Percentiles rank a stretch among this genome's conserved stretches.
phyloP scores from a whole-genome alignment of 2,113 vertebrate species.

The Mus pahari region DNA sequence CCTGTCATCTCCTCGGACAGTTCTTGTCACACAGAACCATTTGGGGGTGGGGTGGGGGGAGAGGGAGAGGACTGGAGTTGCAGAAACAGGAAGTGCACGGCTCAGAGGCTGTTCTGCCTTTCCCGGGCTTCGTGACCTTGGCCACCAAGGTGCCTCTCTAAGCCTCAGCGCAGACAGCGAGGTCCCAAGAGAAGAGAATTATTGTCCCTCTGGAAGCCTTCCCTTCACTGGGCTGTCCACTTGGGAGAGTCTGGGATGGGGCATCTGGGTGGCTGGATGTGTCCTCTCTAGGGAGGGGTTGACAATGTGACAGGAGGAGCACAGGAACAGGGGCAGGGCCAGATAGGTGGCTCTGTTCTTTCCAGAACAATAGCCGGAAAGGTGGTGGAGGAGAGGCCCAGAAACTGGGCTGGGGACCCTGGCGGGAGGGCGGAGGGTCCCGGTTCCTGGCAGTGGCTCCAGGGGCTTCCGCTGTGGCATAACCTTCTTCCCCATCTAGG shows the following conservation, averaged over 20 bases:
- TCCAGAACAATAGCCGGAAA: constrained; percentile 82
- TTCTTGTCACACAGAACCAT: background rate
- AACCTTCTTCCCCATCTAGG: constrained; percentile 47
- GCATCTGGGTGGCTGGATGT: background rate
- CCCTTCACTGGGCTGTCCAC: background rate
- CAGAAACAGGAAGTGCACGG: background rate
- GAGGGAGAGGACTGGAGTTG: background rate
- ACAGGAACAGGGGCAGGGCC: constrained; percentile 72
- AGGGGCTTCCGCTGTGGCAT: constrained; percentile 22
- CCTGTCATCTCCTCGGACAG: background rate
- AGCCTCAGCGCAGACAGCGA: constrained; percentile 45
- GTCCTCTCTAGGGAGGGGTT: constrained; percentile 48
- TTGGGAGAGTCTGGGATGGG: background rate
- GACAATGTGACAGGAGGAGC: constrained; percentile 65
- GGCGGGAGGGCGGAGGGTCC: constrained; percentile 56
- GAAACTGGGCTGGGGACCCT: constrained; percentile 55
- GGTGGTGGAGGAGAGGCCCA: constrained; percentile 62
- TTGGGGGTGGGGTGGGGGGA: too few relatives aligned
- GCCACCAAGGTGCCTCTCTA: background rate
- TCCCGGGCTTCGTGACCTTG: background rate
- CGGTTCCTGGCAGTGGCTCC: constrained; percentile 50
- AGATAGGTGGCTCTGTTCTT: constrained; percentile 73
- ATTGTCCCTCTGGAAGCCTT: background rate
- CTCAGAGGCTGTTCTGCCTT: background rate
- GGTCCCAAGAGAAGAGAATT: constrained; percentile 20